Evolutionary conservation across 2,113 vertebrate species (phyloP), one percentile per base, ranked within the genome.

Genomic region (Piliocolobus tephrosceles): DNA sequence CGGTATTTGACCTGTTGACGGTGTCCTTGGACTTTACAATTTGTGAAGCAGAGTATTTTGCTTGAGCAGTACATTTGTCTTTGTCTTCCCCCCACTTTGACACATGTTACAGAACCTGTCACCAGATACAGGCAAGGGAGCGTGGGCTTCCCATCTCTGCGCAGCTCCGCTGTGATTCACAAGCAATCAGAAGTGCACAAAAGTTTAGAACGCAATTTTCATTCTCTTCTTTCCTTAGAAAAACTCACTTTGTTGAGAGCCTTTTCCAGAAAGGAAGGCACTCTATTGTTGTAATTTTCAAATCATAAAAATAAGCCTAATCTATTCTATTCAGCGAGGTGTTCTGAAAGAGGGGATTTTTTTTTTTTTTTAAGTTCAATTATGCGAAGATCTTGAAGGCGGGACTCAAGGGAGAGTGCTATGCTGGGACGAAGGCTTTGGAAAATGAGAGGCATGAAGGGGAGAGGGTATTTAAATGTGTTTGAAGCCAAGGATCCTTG

Each of bases 371-470:
- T 14, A 64, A 22, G 79, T 72, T 78, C 73, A 13, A 0, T 1
- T 5, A 11, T 20, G 50, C 35, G 20, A 2, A 72, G 38, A 12
- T 10, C 1, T 4, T 18, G 20, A 22, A 14, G 27, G 14, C 1
- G 3, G 7, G 35, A 17, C 2, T 2, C 13, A 1, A 1, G 0
- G 40, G 27, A 47, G 20, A 20, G 32, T 1, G 5, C 12, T 1
- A 0, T 8, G 70, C 8, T 0, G 0, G 5, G 27, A 22, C 7
- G 22, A 18, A 14, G 22, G 25, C 89, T 50, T 17, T 1, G 23
- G 20, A 27, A 20, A 11, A 7, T 13, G 4, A 38, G 35, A 58
- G 22, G 52, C 3, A 0, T 1, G 5, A 10, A 10, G 45, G 7
- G 6, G 83, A 55, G 30, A 23, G 6, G 1, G 17, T 1, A 0